phyloP scores from a whole-genome alignment of 2,797 vertebrate genomes.

The Diplodus puntazzo region DNA sequence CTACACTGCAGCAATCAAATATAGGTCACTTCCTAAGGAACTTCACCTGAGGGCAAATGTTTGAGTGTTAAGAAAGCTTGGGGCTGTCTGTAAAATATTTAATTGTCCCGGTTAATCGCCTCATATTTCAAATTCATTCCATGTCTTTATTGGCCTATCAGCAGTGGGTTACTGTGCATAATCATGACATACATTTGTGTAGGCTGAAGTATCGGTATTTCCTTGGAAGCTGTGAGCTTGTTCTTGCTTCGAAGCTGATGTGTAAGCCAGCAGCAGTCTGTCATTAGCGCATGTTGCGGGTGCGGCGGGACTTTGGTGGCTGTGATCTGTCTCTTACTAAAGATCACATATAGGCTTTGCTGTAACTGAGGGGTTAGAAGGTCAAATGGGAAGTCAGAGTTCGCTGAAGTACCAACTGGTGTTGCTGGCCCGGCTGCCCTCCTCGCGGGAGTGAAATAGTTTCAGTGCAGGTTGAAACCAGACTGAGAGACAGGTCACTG shows the following conservation, averaged over 20 bases:
- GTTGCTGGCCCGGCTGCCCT: slow-evolving; percentile 7
- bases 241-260: slow-evolving; percentile 16
- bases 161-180: not conserved
- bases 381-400: slow-evolving; percentile 43
- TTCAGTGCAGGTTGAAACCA: slow-evolving; percentile 6
- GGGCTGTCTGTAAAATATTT: slow-evolving; percentile 32
- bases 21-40: slow-evolving; percentile 1
- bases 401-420: slow-evolving; percentile 39
- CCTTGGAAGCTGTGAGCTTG: slow-evolving; percentile 26
- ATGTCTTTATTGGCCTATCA: not conserved
- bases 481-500: not conserved
- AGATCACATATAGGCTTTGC: slow-evolving; percentile 56
- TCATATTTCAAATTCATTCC: slow-evolving; percentile 29
- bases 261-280: slow-evolving; percentile 26
- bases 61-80: slow-evolving; percentile 11
- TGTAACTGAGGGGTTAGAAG: slow-evolving; percentile 18
- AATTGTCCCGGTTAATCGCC: not conserved
- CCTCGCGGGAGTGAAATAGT: slow-evolving; percentile 11
- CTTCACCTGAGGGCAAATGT: slow-evolving; percentile 35
- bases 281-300: slow-evolving; percentile 48
- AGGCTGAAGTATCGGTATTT: not conserved
- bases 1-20: not conserved
- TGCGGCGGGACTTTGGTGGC: slow-evolving; percentile 18
- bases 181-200: not conserved
- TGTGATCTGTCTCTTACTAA: slow-evolving; percentile 50